Percentiles rank a stretch among this genome's conserved stretches.
These are phyloP conservation scores for Zeus faber DNA, from an alignment of 2,113 vertebrate genomes.

Conservation along the genomic window DNA sequence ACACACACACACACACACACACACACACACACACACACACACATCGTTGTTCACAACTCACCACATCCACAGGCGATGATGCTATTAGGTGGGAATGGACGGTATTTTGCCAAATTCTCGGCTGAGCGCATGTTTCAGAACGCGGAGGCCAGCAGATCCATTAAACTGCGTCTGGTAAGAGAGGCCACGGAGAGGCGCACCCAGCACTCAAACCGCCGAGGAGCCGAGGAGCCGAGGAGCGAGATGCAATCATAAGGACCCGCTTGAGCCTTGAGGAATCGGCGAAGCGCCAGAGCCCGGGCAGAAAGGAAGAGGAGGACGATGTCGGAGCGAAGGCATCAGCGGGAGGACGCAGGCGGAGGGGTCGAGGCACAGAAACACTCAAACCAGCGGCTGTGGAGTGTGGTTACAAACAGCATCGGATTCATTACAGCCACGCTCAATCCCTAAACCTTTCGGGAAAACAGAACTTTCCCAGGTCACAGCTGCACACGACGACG, in stretches of 20 bases:
- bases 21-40: slow-evolving; percentile 4
- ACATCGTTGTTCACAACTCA: slow-evolving; percentile 59
- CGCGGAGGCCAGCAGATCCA: slow-evolving; percentile 56
- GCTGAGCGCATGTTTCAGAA: slow-evolving; percentile 53
- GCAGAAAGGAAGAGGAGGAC: too few species aligned
- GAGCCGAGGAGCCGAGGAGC: too few species aligned
- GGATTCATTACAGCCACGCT: neutral
- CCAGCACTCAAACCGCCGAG: neutral
- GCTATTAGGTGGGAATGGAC: slow-evolving; percentile 72
- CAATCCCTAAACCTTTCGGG: too few species aligned
- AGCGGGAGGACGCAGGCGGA: too few species aligned
- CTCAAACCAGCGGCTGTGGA: too few species aligned
- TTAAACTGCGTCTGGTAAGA: slow-evolving; percentile 51
- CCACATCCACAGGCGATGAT: slow-evolving; percentile 55
- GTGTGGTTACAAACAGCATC: too few species aligned
- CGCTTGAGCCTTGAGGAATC: too few species aligned
- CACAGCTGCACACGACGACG: slow-evolving; percentile 16
- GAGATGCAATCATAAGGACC: too few species aligned
- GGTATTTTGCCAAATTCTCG: slow-evolving; percentile 53
- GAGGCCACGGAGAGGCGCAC: too few species aligned
- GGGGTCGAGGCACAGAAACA: too few species aligned
- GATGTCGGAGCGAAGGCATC: too few species aligned
- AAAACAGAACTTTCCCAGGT: neutral
- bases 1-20: slow-evolving; percentile 1
- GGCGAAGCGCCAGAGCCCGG: too few species aligned